phyloP scores from a whole-genome alignment of 2,113 vertebrate species.

The Stercorarius parasiticus region DNA sequence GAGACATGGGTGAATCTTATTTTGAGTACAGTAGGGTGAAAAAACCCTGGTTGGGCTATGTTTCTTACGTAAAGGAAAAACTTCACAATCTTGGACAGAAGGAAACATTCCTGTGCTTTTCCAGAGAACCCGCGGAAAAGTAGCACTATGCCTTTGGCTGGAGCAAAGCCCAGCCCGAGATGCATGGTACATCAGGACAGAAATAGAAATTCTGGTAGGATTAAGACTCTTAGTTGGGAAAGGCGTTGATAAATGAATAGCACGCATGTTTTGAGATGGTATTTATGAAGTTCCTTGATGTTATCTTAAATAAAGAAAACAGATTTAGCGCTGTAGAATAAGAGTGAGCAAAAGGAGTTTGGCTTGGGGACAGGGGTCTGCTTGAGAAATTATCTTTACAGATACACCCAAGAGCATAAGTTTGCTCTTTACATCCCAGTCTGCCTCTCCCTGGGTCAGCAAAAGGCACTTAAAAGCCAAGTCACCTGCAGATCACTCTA shows the following conservation, averaged over 20 bases:
- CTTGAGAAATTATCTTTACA: neutral
- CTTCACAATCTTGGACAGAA: neutral
- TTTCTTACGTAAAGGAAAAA: neutral
- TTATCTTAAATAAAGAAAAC: neutral
- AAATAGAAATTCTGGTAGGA: neutral
- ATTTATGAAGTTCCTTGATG: neutral
- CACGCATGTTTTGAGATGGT: neutral
- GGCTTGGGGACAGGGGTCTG: neutral
- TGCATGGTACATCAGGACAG: fast-evolving
- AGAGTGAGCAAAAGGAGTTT: neutral
- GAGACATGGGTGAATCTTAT: neutral
- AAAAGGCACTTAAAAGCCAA: neutral
- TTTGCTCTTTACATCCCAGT: neutral
- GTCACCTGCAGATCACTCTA: neutral
- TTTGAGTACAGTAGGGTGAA: neutral
- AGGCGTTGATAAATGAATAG: neutral
- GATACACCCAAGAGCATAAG: no score
- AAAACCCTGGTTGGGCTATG: neutral
- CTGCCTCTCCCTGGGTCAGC: neutral
- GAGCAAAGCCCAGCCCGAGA: fast-evolving
- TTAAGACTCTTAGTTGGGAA: neutral
- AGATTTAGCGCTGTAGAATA: neutral
- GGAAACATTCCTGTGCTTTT: neutral
- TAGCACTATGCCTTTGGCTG: neutral
- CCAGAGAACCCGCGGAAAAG: neutral